Evolutionary conservation across 2,888 invertebrate genomes (phyloP).

Genomic region (Notodonta dromedarius): DNA sequence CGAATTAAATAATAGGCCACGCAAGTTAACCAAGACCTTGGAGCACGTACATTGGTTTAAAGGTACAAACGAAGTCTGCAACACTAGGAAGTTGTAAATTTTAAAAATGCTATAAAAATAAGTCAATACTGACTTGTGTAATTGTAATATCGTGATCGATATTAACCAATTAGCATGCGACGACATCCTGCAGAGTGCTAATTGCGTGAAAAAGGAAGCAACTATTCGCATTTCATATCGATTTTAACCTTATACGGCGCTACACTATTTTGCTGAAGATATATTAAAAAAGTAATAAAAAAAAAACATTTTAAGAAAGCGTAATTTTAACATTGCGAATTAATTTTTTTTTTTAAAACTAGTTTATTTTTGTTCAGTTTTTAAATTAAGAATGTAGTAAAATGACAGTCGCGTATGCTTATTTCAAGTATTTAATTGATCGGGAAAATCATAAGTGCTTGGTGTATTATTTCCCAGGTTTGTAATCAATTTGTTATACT

Average conservation of each 20-base stretch:
- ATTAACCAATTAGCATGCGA: constrained; percentile 19
- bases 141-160: constrained; percentile 18
- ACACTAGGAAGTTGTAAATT: not conserved
- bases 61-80: not conserved
- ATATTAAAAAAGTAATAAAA: not conserved
- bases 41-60: no score
- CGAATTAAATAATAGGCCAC: no score
- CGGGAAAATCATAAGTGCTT: constrained; percentile 23
- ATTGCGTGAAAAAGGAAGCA: constrained; percentile 17
- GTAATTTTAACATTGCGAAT: no score
- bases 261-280: not conserved
- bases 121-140: not conserved
- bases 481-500: constrained; percentile 2
- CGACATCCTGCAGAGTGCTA: constrained; percentile 21
- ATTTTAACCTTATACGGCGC: not conserved
- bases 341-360: not conserved
- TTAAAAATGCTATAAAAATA: not conserved
- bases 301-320: not conserved
- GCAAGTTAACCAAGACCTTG: no score
- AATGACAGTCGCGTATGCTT: constrained; percentile 35
- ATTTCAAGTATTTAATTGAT: constrained; percentile 31
- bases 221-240: constrained; percentile 2
- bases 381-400: constrained; percentile 13
- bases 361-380: not conserved
- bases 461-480: constrained; percentile 30